These are phyloP conservation scores for Trogon melanurus DNA, from an alignment of 2,113 vertebrate genomes.

Conservation along the genomic window DNA sequence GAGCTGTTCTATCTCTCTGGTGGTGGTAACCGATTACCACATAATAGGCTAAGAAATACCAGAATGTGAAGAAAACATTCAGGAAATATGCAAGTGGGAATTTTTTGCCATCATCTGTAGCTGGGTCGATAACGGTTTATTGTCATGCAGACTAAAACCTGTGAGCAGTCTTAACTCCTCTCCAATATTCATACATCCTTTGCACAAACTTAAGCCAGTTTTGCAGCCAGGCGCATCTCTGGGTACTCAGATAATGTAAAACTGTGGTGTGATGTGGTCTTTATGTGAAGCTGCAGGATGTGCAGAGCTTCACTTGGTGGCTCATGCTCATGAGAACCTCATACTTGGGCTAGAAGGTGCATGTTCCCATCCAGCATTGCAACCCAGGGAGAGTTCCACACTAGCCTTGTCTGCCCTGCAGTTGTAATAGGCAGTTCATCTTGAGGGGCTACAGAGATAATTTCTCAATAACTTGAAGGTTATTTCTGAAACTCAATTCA, in stretches of 20 bases:
- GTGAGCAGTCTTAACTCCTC: background rate
- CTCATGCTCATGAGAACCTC: background rate
- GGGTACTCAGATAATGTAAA: background rate
- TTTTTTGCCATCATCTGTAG: background rate
- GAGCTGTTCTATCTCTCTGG: background rate
- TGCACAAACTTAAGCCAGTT: background rate
- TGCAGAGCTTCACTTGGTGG: background rate
- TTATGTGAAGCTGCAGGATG: background rate
- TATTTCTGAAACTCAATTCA: conserved; percentile 49
- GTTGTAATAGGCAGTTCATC: background rate
- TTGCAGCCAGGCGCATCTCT: background rate
- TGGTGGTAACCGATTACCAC: background rate
- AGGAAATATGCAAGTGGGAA: background rate
- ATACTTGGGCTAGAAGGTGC: background rate
- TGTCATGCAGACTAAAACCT: background rate
- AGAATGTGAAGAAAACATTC: background rate
- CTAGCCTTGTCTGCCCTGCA: background rate
- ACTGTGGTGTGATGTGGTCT: background rate
- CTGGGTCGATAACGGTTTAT: background rate
- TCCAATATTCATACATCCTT: background rate
- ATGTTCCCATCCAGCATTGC: fast-evolving
- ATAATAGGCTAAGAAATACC: background rate
- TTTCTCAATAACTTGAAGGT: background rate
- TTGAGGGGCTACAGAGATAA: background rate
- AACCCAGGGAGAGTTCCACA: background rate